These are phyloP conservation scores for Columba livia DNA, from an alignment of 2,113 vertebrate genomes.

Conservation along the genomic window DNA sequence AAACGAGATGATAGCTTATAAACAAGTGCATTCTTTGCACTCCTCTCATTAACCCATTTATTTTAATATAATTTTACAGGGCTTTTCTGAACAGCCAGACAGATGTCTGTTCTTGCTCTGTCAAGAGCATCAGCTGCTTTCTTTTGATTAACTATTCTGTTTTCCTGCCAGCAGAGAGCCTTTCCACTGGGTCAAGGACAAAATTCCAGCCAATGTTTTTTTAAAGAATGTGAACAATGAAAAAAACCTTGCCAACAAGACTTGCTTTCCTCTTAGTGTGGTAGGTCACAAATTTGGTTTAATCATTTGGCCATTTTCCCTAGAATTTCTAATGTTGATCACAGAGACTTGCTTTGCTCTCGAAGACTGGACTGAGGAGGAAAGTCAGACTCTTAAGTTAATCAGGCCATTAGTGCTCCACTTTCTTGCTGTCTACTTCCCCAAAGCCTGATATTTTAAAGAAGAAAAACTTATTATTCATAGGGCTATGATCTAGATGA, in stretches of 20 bases:
- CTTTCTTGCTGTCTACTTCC: background rate
- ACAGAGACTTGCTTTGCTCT: background rate
- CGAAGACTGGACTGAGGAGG: background rate
- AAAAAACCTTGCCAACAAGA: slow-evolving; percentile 31
- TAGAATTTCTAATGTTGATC: background rate
- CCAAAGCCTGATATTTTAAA: background rate
- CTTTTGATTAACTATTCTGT: slow-evolving; percentile 6
- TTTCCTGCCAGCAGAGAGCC: background rate
- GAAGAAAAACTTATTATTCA: background rate
- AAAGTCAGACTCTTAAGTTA: background rate
- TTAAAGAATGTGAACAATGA: slow-evolving; percentile 23
- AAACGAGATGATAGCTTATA: background rate
- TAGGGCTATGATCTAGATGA: background rate
- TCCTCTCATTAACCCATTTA: background rate
- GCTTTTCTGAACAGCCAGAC: background rate
- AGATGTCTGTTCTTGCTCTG: background rate
- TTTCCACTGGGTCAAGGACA: slow-evolving; percentile 33
- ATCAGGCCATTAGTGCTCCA: background rate
- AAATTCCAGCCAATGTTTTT: background rate
- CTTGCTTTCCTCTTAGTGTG: slow-evolving; percentile 13
- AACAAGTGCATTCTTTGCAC: background rate
- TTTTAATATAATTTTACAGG: background rate
- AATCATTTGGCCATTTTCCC: background rate
- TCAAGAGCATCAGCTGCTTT: slow-evolving; percentile 6
- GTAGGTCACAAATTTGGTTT: slow-evolving; percentile 8